Percentiles rank a stretch among this genome's conserved stretches.
Evolutionary conservation across 2,888 invertebrate genomes (phyloP).

Genomic region (Scelioninae gen. 1): DNA sequence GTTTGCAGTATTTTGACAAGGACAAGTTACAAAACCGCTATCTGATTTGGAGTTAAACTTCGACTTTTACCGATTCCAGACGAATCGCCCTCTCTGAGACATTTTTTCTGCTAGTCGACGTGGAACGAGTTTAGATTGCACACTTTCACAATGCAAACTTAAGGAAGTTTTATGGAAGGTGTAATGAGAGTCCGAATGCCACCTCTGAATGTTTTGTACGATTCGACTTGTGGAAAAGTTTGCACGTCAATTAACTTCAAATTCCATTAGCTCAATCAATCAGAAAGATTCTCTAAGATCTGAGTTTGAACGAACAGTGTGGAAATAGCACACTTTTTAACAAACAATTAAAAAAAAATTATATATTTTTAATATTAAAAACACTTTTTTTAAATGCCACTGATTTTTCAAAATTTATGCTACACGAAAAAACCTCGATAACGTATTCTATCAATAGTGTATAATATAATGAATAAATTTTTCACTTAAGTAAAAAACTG

Average conservation of each 20-base stretch:
- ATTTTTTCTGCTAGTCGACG: conserved; percentile 33
- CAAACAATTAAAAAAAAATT: no score
- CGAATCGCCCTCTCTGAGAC: conserved; percentile 7
- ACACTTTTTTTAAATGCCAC: no score
- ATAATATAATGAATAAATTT: no score
- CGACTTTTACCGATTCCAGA: conserved; percentile 14
- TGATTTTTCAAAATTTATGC: no score
- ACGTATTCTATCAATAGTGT: no score
- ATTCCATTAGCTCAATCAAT: conserved; percentile 9
- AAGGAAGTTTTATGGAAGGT: conserved; percentile 23
- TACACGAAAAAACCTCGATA: no score
- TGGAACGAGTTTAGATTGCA: conserved; percentile 28
- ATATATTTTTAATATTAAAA: no score
- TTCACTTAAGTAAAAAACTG: no score
- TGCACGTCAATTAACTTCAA: conserved; percentile 20
- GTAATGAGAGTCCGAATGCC: conserved; percentile 19
- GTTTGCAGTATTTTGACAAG: conserved; percentile 1
- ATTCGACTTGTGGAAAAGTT: conserved; percentile 19
- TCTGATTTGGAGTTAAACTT: neutral
- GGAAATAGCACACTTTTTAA: no score
- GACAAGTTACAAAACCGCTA: neutral
- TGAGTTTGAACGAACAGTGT: no score
- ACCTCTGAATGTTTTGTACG: conserved; percentile 10
- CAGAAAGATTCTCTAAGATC: neutral
- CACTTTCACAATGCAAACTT: conserved; percentile 54